Evolutionary conservation across 2,797 vertebrate genomes (phyloP), one percentile per base, ranked within the genome.

Genomic region (Moxostoma hubbsi): DNA sequence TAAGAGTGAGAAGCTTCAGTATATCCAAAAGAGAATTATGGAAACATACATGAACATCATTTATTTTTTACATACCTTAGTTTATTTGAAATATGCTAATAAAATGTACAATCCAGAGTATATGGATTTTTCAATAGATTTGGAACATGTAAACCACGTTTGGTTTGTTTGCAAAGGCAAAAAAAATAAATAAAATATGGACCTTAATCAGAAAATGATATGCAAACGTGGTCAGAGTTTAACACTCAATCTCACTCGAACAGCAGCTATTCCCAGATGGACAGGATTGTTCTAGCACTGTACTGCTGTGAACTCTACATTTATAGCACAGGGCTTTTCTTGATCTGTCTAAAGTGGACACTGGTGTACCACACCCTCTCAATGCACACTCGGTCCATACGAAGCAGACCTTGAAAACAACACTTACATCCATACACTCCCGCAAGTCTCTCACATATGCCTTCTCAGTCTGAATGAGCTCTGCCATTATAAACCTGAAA

Each of bases 401-500:
- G 0, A 49, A n/a, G 57, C 10, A 66, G 53, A 65, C 43, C 0
- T 11, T 49, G 53, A 67, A 46, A 54, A 57, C 15, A 65, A 36
- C 87, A 95, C 97, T 96, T 91, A 98, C 97, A 85, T 99, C 98
- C 96, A 99, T 96, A 90, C 98, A 99, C 91, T 99, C 98, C 66
- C 96, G 94, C 85, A 99, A 95, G 89, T 99, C 98, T 89, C 97
- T 91, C 54, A 99, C 98, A 1, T 99, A 99, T 83, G 98, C 92
- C 88, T 99, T 99, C 87, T 99, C 98, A 0, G 98, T 99, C 87
- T 99, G 98, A 93, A 99, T 98, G 81, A 99, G 95, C 89, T 99
- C 98, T 8, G 97, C 96, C 98, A 99, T 99, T 90, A 99, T 99
- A 93, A 98, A 99, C 93, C 98, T 99, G 66, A 59, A 24, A 63